phyloP scores from a whole-genome alignment of 2,113 vertebrate species.

The Sitta europaea region DNA sequence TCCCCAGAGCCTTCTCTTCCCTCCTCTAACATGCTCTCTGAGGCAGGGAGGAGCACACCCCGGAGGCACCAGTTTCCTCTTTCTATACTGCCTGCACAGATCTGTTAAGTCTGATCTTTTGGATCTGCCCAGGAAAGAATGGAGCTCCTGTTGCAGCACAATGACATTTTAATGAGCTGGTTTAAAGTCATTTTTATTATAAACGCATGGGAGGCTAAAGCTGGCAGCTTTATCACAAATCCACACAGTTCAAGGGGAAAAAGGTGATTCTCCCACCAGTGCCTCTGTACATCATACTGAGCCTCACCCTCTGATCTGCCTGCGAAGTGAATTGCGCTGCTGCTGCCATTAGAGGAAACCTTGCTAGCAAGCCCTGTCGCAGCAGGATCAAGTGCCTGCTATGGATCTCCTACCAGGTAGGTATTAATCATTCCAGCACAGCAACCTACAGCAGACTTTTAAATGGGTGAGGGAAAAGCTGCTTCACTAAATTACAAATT shows the following conservation, averaged over 20 bases:
- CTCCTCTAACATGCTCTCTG: neutral
- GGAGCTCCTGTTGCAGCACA: neutral
- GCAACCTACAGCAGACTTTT: neutral
- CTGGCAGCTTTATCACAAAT: neutral
- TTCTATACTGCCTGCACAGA: neutral
- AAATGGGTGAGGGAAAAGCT: neutral
- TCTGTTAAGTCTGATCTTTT: neutral
- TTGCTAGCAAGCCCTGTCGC: neutral
- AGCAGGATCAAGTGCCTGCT: neutral
- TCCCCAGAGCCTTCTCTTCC: neutral
- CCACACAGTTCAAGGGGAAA: neutral
- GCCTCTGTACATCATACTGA: neutral
- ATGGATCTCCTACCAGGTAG: neutral
- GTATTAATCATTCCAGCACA: constrained; percentile 1
- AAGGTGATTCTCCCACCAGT: neutral
- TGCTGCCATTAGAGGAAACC: neutral
- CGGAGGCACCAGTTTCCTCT: neutral
- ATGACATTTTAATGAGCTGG: neutral
- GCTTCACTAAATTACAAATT: neutral
- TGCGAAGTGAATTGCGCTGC: accelerated
- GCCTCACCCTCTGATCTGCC: neutral
- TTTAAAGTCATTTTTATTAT: neutral
- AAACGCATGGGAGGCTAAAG: neutral
- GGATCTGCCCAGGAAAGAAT: neutral
- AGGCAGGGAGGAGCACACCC: neutral